phyloP scores from a whole-genome alignment of 2,797 vertebrate species.

The Meda fulgida region DNA sequence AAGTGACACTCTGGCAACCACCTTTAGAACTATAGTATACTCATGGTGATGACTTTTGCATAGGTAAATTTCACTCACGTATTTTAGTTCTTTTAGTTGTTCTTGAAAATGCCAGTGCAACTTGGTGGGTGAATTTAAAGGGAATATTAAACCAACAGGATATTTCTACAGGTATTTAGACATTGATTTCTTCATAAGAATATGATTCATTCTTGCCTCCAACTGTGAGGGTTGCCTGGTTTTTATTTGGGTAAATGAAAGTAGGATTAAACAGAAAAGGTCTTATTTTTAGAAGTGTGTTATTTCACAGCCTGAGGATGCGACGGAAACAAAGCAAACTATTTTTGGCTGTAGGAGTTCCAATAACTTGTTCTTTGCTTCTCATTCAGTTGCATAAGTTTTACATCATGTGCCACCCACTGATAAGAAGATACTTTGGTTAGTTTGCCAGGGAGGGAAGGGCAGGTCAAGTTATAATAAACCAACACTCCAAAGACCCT shows the following conservation, averaged over 20 bases:
- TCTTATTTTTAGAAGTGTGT: slow-evolving; percentile 30
- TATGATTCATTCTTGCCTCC: slow-evolving; percentile 11
- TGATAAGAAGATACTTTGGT: slow-evolving; percentile 27
- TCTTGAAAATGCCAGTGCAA: neutral
- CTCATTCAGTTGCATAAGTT: slow-evolving; percentile 22
- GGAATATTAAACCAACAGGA: neutral
- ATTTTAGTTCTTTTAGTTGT: neutral
- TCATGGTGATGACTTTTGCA: neutral
- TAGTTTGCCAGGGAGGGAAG: neutral
- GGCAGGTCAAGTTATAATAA: slow-evolving; percentile 32
- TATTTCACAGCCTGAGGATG: slow-evolving; percentile 35
- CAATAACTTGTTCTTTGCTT: slow-evolving; percentile 20
- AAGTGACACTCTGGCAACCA: neutral
- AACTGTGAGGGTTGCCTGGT: slow-evolving; percentile 9
- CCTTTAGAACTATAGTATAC: neutral
- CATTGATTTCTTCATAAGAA: slow-evolving; percentile 1
- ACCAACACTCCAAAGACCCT: slow-evolving; percentile 15
- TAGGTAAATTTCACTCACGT: neutral
- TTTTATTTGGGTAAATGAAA: slow-evolving; percentile 37
- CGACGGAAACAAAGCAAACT: slow-evolving; percentile 4
- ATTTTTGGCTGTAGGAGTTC: slow-evolving; percentile 11
- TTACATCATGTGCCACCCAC: slow-evolving; percentile 49
- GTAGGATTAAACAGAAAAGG: slow-evolving; percentile 35
- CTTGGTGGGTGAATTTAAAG: neutral
- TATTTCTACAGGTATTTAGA: neutral